Conservation (phyloP, 1,140 invertebrate species). For the Eumeta japonica region DNA sequence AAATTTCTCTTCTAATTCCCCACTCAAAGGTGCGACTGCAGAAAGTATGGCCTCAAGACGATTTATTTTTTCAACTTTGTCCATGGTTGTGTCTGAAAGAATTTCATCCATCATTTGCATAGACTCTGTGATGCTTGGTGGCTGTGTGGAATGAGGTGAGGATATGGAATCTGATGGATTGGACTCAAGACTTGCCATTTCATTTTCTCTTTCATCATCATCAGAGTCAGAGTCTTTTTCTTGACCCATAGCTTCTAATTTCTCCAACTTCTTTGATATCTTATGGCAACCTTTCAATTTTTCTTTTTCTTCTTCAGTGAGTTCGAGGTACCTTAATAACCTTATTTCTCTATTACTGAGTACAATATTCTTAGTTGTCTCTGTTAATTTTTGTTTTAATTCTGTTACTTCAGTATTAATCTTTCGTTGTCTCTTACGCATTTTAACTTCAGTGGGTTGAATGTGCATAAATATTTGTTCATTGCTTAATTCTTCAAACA, state of each 20-base stretch:
- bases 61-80: constrained; percentile 83
- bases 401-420: constrained; percentile 88
- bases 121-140: constrained; percentile 85
- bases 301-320: constrained; percentile 91
- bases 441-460: constrained; percentile 79
- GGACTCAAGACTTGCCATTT: constrained; percentile 76
- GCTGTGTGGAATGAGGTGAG: constrained; percentile 72
- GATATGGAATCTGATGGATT: constrained; percentile 72
- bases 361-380: constrained; percentile 82
- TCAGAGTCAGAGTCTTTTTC: constrained; percentile 69
- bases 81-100: constrained; percentile 78
- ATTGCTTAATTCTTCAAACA: constrained; percentile 82
- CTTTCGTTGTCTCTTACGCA: constrained; percentile 83
- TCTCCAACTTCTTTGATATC: constrained; percentile 89
- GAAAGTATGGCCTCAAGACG: constrained; percentile 81
- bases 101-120: constrained; percentile 89
- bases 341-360: constrained; percentile 89
- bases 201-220: constrained; percentile 71
- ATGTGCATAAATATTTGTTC: constrained; percentile 88
- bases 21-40: constrained; percentile 65
- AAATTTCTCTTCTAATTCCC: constrained; percentile 47
- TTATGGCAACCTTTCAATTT: constrained; percentile 89
- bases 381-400: constrained; percentile 77
- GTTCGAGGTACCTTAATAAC: constrained; percentile 82
- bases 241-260: constrained; percentile 74